Evolutionary conservation across 1,140 invertebrate genomes (phyloP).

Genomic region (Pogonognathellus flavescens): DNA sequence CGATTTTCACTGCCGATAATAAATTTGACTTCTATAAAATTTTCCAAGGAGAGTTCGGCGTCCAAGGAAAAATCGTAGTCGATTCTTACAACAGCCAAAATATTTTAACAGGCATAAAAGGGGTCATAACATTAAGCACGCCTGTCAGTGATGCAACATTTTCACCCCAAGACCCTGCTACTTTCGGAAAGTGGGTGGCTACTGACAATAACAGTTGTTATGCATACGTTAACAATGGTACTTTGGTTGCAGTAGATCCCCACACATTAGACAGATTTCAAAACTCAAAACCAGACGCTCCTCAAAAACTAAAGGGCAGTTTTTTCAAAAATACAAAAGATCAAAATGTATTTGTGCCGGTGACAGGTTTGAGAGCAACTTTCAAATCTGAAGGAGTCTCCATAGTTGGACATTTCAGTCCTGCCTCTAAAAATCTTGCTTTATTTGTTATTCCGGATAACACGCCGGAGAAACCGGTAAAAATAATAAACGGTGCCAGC

Average conservation of each 20-base stretch:
- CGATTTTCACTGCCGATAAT: neutral
- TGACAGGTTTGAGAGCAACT: neutral
- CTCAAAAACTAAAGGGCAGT: neutral
- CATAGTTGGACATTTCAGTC: neutral
- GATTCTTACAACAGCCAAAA: neutral
- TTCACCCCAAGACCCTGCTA: neutral
- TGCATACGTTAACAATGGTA: neutral
- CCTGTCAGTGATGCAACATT: neutral
- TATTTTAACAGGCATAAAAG: neutral
- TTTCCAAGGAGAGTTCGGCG: neutral
- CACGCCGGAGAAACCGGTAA: neutral
- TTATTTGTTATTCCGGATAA: neutral
- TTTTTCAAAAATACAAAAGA: neutral
- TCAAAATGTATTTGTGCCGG: neutral
- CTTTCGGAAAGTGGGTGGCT: neutral
- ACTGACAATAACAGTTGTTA: neutral
- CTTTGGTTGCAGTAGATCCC: neutral
- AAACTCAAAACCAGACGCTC: neutral
- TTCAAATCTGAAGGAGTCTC: neutral
- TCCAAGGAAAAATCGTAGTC: neutral
- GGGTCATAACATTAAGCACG: neutral
- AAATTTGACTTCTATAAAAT: neutral
- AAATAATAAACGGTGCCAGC: neutral
- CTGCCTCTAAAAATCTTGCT: neutral
- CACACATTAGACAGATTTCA: neutral